Evolutionary conservation across 92 coral and sea anemone species (phyloP), one percentile per base, ranked within the genome.

Genomic region (Parazoanthus atlanticus): DNA sequence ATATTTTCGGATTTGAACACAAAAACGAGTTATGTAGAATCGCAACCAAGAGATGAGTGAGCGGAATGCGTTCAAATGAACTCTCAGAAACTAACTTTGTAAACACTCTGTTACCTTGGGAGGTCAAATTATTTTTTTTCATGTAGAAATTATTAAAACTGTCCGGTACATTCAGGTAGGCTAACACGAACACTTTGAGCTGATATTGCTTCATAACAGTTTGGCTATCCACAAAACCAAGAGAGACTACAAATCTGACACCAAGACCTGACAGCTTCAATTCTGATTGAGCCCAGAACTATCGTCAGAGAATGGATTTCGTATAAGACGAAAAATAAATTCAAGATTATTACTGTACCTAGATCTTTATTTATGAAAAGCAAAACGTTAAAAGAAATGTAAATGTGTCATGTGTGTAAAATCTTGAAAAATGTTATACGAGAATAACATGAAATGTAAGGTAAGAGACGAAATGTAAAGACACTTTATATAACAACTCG

Each of bases 51-150:
- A 75, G 29, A 75, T 38, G 5, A 8, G 79, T 33, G 79, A 75
- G 15, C 5, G 16, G 47, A 75, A 74, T 75, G 29, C 43, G 31
- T 32, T 75, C 79, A 36, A 23, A 28, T 36, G 79, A 74, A 74
- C 78, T 74, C 69, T 4, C 7, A 61, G 69, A 61, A 61, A 46
- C 46, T 33, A 36, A 74, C 79, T 74, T 17, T 21, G 79, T 74
- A 74, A 75, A 75, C 43, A 75, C 30, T 30, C 13, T 17, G 41
- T 73, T 73, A 75, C 79, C 79, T 75, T 75, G 79, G 49, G 43
- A 75, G 49, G 52, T 75, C 29, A 34, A 75, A 36, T 17, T 21
- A 8, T 19, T 36, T 38, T 74, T 25, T 7, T 21, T 38, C n/a
- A 41, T 38, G 25, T 19, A 75, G 43, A 33, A 33, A 7, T 36